Evolutionary conservation across 23 tunicate genomes (phyloP).

Genomic region (Phallusia fumigata): DNA sequence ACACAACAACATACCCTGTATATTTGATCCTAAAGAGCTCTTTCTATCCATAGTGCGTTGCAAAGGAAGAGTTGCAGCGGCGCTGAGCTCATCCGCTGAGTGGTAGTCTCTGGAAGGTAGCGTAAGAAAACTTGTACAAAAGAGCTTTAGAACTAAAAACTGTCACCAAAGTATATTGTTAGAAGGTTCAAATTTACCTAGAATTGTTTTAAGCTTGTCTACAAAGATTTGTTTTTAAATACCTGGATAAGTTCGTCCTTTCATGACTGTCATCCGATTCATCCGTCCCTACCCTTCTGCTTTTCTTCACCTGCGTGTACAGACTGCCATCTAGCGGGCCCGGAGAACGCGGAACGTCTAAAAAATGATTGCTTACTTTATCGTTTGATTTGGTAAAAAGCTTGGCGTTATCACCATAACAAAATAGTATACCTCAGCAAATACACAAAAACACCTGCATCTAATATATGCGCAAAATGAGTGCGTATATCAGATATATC

Average conservation of each 20-base stretch:
- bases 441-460: too few species aligned
- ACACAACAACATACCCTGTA: neutral
- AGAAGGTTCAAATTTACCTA: too few species aligned
- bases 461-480: too few species aligned
- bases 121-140: too few species aligned
- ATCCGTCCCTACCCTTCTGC: slow-evolving; percentile 22
- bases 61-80: neutral
- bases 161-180: too few species aligned
- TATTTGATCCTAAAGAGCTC: neutral
- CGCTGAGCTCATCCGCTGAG: slow-evolving; percentile 10
- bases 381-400: too few species aligned
- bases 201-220: too few species aligned
- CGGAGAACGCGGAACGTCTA: slow-evolving; percentile 79
- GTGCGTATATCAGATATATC: too few species aligned
- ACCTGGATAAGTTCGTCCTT: neutral
- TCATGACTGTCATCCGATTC: slow-evolving; percentile 19
- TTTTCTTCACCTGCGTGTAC: slow-evolving; percentile 76
- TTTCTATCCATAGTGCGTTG: neutral
- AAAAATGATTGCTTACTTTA: neutral
- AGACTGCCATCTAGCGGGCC: slow-evolving; percentile 97
- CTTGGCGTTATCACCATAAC: too few species aligned
- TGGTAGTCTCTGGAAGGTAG: neutral
- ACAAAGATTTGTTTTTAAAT: neutral
- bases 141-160: too few species aligned
- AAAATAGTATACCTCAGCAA: too few species aligned